Evolutionary conservation across 2,113 vertebrate genomes (phyloP).

Genomic region (Datnioides undecimradiatus): DNA sequence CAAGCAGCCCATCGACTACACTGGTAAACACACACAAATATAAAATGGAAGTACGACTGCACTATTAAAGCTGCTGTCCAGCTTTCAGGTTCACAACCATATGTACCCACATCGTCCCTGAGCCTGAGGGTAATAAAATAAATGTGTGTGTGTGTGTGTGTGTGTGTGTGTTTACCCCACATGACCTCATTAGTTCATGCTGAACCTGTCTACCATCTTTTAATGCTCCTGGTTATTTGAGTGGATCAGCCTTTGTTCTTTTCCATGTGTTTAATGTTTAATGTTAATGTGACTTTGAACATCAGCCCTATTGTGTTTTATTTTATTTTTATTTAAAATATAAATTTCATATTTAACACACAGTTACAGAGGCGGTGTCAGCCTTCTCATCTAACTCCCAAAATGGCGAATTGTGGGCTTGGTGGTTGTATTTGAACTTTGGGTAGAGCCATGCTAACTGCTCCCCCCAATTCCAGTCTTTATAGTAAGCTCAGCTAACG

Average conservation of each 20-base stretch:
- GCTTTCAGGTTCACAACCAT: background rate
- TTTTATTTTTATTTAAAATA: too few species aligned
- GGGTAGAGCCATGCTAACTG: background rate
- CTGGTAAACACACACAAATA: slow-evolving; percentile 67
- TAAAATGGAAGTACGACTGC: too few species aligned
- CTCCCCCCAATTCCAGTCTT: background rate
- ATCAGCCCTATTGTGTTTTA: background rate
- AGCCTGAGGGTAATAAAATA: too few species aligned
- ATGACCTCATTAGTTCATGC: too few species aligned
- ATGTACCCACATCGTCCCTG: background rate
- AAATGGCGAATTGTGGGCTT: too few species aligned
- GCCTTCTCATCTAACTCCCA: too few species aligned
- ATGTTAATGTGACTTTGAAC: background rate
- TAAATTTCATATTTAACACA: too few species aligned
- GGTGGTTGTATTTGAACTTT: too few species aligned
- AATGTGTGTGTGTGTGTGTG: background rate
- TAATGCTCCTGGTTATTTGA: background rate
- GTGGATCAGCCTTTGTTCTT: background rate
- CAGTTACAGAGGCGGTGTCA: too few species aligned
- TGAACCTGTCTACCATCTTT: background rate
- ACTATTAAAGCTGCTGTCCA: background rate
- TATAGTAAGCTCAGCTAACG: background rate
- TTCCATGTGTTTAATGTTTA: background rate
- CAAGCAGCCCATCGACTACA: slow-evolving; percentile 83
- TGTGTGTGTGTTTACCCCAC: background rate